These are phyloP conservation scores for Eledona agricola DNA, from an alignment of 2,888 invertebrate species.

Conservation along the genomic window DNA sequence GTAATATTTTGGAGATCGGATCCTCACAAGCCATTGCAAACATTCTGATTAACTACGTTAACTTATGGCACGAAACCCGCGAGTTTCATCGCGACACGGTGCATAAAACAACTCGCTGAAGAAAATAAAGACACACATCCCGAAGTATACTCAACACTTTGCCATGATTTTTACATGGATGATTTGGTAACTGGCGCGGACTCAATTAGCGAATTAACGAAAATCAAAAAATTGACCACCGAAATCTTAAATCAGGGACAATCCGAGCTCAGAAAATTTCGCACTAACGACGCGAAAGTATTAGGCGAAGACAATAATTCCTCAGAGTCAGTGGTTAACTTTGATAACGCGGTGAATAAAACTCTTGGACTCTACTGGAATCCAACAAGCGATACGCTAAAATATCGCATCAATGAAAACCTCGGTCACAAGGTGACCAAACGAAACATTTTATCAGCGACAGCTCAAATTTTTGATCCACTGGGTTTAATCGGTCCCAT, in stretches of 20 bases:
- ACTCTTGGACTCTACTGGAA: constrained; percentile 14
- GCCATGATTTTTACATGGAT: constrained; percentile 24
- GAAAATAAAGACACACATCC: constrained; percentile 5
- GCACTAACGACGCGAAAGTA: constrained; percentile 6
- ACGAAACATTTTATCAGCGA: constrained; percentile 8
- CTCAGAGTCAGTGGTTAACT: neutral
- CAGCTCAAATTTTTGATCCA: constrained; percentile 12
- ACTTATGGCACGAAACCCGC: constrained; percentile 26
- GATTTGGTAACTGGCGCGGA: constrained; percentile 24
- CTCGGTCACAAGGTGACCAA: constrained; percentile 5
- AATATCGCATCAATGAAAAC: constrained; percentile 3
- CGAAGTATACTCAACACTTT: constrained; percentile 6
- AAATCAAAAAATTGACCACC: constrained; percentile 11
- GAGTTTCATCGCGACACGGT: constrained; percentile 17
- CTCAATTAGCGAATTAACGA: constrained; percentile 7
- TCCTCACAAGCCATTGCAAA: constrained; percentile 3
- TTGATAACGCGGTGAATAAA: constrained; percentile 5
- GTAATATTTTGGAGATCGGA: constrained; percentile 30
- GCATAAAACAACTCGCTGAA: constrained; percentile 17
- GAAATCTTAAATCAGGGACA: constrained; percentile 18
- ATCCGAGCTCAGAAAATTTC: constrained; percentile 30
- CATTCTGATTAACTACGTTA: constrained; percentile 22
- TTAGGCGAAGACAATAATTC: neutral
- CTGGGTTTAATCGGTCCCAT: constrained; percentile 10
- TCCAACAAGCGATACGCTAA: constrained; percentile 2